These are phyloP conservation scores for Baccha elongata DNA, from an alignment of 2,888 invertebrate species.

Conservation along the genomic window DNA sequence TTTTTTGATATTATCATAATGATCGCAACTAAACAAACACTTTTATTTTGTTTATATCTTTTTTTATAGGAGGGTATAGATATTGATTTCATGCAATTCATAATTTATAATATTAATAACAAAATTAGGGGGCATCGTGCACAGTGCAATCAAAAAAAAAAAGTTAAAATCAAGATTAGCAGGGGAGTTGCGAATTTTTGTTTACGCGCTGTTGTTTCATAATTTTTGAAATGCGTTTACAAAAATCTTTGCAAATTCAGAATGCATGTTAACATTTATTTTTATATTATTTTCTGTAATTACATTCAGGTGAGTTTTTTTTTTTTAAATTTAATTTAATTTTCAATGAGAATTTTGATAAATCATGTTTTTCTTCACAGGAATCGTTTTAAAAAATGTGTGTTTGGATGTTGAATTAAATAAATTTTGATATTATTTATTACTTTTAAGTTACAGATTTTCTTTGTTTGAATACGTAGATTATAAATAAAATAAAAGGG, in stretches of 20 bases:
- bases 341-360: not conserved
- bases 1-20: conserved; percentile 29
- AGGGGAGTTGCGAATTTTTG: conserved; percentile 47
- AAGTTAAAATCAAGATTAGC: conserved; percentile 37
- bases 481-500: no score
- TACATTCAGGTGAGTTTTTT: conserved; percentile 24
- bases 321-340: not conserved
- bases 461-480: no score
- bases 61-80: conserved; percentile 15
- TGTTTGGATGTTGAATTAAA: no score
- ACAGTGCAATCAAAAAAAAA: conserved; percentile 54
- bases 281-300: conserved; percentile 14
- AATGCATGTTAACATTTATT: not conserved
- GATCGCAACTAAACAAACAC: conserved; percentile 67
- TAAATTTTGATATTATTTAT: no score
- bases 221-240: conserved; percentile 72
- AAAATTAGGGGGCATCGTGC: conserved; percentile 58
- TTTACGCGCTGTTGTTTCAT: conserved; percentile 59
- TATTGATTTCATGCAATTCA: conserved; percentile 59
- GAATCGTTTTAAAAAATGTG: not conserved
- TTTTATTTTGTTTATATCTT: conserved; percentile 44
- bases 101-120: conserved; percentile 16
- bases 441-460: no score
- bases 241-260: conserved; percentile 61
- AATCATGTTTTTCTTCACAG: not conserved